Evolutionary conservation across 1,140 invertebrate genomes (phyloP).

Genomic region (Vollenhovia emeryi): DNA sequence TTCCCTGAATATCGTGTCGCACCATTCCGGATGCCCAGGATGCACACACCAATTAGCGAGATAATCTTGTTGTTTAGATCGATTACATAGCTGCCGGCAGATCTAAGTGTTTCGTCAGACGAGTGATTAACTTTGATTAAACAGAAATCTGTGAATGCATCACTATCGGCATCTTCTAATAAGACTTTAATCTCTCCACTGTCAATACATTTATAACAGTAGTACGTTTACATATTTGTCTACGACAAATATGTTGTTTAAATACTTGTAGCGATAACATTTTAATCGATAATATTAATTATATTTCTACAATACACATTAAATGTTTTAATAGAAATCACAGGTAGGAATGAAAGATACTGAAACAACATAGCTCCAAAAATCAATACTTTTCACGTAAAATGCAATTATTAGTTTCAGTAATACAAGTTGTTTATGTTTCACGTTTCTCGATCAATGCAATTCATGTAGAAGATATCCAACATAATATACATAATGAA

Average conservation of each 20-base stretch:
- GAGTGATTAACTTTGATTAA: conserved; percentile 52
- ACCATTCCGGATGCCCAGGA: conserved; percentile 50
- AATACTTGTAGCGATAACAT: not conserved
- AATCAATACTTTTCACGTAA: not conserved
- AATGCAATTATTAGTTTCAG: not conserved
- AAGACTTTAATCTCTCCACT: not conserved
- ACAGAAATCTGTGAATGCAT: conserved; percentile 17
- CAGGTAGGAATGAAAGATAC: not conserved
- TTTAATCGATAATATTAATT: not conserved
- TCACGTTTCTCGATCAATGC: not conserved
- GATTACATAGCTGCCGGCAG: conserved; percentile 68
- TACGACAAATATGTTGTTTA: not conserved
- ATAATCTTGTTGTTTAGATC: conserved; percentile 79
- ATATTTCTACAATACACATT: not conserved
- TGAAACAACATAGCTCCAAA: not conserved
- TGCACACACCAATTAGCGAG: conserved; percentile 73
- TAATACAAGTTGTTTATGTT: not conserved
- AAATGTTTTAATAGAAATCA: not conserved
- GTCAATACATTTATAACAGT: not conserved
- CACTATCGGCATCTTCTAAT: not conserved
- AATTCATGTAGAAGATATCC: not conserved
- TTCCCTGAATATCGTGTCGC: conserved; percentile 47
- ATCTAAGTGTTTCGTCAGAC: conserved; percentile 50
- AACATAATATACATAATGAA: not conserved
- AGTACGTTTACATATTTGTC: not conserved